These are phyloP conservation scores for Odontomyia ornata DNA, from an alignment of 2,888 invertebrate species.

Conservation along the genomic window DNA sequence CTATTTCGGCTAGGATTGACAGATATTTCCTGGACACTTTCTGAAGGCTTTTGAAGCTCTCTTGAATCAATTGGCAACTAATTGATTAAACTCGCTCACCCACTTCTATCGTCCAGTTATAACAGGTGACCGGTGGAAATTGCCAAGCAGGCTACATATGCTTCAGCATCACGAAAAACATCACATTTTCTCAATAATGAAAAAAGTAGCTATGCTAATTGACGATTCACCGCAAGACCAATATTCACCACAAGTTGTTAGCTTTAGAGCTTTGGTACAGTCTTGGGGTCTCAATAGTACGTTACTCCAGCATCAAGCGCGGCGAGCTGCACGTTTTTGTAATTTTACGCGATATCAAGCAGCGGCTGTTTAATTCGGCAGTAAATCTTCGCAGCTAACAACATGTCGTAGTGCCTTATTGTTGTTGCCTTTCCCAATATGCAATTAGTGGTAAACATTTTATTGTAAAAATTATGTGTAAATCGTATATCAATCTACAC, in stretches of 20 bases:
- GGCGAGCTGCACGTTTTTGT: background rate
- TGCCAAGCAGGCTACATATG: conserved; percentile 2
- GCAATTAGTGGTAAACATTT: conserved; percentile 23
- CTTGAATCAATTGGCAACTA: background rate
- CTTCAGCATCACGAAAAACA: background rate
- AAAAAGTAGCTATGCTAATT: background rate
- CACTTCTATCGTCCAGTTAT: background rate
- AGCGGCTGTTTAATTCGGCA: too few relatives aligned
- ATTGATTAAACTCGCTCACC: background rate
- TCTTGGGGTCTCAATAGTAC: background rate
- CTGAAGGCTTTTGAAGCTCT: too few relatives aligned
- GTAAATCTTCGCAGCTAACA: conserved; percentile 8
- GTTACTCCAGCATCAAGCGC: background rate
- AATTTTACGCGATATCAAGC: background rate
- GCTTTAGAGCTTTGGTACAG: background rate
- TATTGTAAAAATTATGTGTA: background rate
- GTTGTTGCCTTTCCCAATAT: background rate
- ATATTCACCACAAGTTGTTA: background rate
- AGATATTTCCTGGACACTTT: background rate
- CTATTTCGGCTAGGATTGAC: too few relatives aligned
- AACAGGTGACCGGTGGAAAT: conserved; percentile 24
- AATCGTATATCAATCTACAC: background rate
- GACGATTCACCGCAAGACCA: background rate
- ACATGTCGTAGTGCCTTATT: conserved; percentile 9
- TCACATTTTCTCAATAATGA: conserved; percentile 22